Conservation (phyloP, 1,140 invertebrate species). For the Colletes gigas region DNA sequence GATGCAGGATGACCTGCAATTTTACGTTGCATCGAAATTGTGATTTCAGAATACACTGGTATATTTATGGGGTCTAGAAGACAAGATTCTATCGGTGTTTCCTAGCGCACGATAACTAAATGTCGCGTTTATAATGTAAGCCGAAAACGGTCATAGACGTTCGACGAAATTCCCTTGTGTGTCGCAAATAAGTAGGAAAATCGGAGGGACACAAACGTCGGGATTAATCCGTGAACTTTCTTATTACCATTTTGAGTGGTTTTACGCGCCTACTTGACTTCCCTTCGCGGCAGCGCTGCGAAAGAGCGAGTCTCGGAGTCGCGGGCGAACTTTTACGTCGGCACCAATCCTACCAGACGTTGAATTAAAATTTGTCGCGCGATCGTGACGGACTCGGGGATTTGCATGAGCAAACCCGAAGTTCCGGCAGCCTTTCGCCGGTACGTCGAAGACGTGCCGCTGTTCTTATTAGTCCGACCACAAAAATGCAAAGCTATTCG, state of each 20-base stretch:
- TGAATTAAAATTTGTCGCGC: constrained; percentile 66
- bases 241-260: constrained; percentile 69
- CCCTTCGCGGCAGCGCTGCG: neutral
- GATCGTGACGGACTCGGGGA: constrained; percentile 38
- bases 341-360: constrained; percentile 44
- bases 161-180: neutral
- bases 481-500: constrained; percentile 14
- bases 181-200: constrained; percentile 19
- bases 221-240: constrained; percentile 59
- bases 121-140: too few relatives aligned
- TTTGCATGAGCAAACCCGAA: constrained; percentile 63
- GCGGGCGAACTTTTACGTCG: constrained; percentile 15
- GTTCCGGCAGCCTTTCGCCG: constrained; percentile 29
- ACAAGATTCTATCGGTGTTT: too few relatives aligned
- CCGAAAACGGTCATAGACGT: neutral
- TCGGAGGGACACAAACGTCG: neutral
- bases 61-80: too few relatives aligned
- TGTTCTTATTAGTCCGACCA: constrained; percentile 1
- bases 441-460: constrained; percentile 1
- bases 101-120: too few relatives aligned
- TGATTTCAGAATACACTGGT: too few relatives aligned
- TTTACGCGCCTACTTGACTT: constrained; percentile 21
- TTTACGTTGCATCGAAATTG: too few relatives aligned
- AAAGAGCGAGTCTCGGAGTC: neutral
- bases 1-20: too few relatives aligned